These are phyloP conservation scores for Caranx melampygus DNA, from an alignment of 2,113 vertebrate genomes.

Conservation along the genomic window DNA sequence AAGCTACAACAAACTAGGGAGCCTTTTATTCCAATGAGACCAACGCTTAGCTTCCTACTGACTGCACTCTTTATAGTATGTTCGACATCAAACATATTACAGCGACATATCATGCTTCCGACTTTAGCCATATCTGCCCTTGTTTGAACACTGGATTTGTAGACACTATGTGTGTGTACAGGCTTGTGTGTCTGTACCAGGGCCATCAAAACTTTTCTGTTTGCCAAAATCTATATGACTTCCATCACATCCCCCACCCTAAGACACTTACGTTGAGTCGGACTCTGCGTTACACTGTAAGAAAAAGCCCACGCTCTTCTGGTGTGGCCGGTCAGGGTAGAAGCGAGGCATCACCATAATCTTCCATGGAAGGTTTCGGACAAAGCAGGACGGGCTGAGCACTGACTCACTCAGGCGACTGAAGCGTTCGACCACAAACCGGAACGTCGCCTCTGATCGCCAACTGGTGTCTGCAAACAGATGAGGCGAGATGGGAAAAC, in stretches of 20 bases:
- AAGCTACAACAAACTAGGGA: background rate
- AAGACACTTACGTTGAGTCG: slow-evolving; percentile 95
- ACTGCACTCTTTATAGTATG: background rate
- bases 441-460: slow-evolving; percentile 98
- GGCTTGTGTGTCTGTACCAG: background rate
- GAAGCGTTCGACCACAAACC: slow-evolving; percentile 97
- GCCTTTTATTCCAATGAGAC: slow-evolving; percentile 16
- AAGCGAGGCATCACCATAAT: slow-evolving; percentile 99
- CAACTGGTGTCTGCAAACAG: slow-evolving; percentile 93
- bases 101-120: background rate
- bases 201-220: background rate
- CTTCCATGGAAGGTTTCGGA: slow-evolving; percentile 99
- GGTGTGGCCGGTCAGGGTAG: slow-evolving; percentile 97
- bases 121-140: background rate
- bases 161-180: background rate
- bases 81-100: background rate
- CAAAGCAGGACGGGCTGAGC: slow-evolving; percentile 97
- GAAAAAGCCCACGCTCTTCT: slow-evolving; percentile 99
- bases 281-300: slow-evolving; percentile 99
- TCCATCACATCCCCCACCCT: background rate
- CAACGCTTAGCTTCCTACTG: background rate
- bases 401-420: slow-evolving; percentile 97
- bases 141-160: background rate
- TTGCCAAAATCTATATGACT: background rate
- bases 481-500: background rate